Evolutionary conservation across 2,797 vertebrate species (phyloP).

Genomic region (Rallus crepitans): DNA sequence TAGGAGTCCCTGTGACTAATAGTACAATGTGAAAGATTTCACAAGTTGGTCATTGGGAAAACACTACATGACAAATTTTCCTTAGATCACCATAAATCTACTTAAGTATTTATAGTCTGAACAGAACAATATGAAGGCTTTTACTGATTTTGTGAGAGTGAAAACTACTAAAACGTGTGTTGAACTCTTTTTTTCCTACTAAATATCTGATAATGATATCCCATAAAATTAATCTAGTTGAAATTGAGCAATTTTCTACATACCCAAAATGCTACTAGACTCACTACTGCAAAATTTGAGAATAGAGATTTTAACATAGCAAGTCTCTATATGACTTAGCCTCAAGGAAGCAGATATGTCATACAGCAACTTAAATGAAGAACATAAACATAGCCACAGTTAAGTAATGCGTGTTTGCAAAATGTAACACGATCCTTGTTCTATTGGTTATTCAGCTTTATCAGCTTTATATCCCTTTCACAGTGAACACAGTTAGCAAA

Average conservation of each 20-base stretch:
- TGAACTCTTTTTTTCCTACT: neutral
- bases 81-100: neutral
- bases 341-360: neutral
- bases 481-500: neutral
- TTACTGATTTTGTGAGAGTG: neutral
- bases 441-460: neutral
- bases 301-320: neutral
- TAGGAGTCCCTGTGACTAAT: neutral
- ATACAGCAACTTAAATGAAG: neutral
- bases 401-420: neutral
- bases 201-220: neutral
- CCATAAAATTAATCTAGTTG: neutral
- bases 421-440: neutral
- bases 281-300: neutral
- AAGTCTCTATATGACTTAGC: neutral
- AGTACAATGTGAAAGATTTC: neutral
- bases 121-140: neutral
- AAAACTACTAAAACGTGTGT: conserved; percentile 10
- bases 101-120: conserved; percentile 27
- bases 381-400: neutral
- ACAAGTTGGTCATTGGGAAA: neutral
- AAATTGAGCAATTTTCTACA: neutral
- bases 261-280: neutral
- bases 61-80: neutral
- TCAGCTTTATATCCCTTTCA: neutral